Conservation (phyloP, 2,888 invertebrate genomes). For the Drosophila sordidapex region DNA sequence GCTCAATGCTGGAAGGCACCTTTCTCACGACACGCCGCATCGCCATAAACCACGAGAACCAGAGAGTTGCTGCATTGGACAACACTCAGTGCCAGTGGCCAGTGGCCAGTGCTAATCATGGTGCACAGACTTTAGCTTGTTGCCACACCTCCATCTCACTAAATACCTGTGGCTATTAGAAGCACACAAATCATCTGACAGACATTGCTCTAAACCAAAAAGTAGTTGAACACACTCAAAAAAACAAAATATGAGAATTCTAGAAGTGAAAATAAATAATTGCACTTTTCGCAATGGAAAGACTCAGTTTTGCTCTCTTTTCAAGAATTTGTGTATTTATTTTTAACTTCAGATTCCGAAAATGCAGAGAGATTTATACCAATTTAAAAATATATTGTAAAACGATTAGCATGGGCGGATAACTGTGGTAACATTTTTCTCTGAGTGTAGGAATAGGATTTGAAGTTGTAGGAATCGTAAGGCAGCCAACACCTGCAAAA, state of each 20-base stretch:
- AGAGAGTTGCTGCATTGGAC: constrained; percentile 4
- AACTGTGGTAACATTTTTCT: not conserved
- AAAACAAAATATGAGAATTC: not conserved
- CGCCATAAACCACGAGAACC: constrained; percentile 54
- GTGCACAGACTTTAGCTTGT: constrained; percentile 25
- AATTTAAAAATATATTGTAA: not conserved
- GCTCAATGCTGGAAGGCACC: constrained; percentile 32
- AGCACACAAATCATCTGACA: constrained; percentile 65
- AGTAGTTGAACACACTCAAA: not conserved
- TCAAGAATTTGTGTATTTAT: not conserved
- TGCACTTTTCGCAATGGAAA: not conserved
- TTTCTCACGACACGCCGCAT: constrained; percentile 64
- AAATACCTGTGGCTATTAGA: constrained; percentile 68
- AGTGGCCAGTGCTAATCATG: constrained; percentile 49
- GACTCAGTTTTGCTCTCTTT: not conserved
- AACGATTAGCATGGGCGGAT: not conserved
- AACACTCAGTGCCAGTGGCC: constrained; percentile 22
- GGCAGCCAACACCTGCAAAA: constrained; percentile 65
- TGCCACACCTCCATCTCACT: constrained; percentile 47
- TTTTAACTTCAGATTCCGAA: too few relatives aligned
- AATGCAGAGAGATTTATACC: not conserved
- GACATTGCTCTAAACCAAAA: constrained; percentile 18
- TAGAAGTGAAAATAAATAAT: not conserved
- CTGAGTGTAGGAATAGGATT: constrained; percentile 8
- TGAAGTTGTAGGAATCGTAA: not conserved